Evolutionary conservation across 2,113 vertebrate species (phyloP), one percentile per base, ranked within the genome.

Genomic region (Pterophyllum scalare): DNA sequence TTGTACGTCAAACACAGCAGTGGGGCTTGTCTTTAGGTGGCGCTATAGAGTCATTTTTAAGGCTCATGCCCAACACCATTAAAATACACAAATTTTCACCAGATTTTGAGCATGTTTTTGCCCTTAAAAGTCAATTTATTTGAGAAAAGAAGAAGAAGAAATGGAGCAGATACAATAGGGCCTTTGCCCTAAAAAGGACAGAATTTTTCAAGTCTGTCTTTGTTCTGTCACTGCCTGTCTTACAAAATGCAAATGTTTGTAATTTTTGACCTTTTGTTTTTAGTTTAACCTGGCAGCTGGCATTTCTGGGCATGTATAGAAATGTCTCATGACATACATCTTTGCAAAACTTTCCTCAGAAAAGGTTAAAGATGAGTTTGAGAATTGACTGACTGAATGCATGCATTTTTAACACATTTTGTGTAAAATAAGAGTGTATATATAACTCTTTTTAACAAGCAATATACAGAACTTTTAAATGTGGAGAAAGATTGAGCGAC

Each of bases 191-290:
- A 38, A 9, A 38, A 38, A 49, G 43, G 22, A 70, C 11, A 28
- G 17, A 19, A 4, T 49, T n/a, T 14, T 52, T 52, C 26, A 52
- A 20, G 0, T 72, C 46, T 49, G 22, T 49, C 65, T 72, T 43
- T 52, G 10, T 54, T 72, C 17, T 72, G 46, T 72, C 65, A 72
- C 26, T 31, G 17, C 10, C 11, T 52, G 67, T 54, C 43, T 72
- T 31, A 52, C 65, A 72, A n/a, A 52, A 72, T 81, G 49, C 77
- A 76, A 60, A 79, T 40, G 43, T 79, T 56, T 88, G 15, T 72
- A 9, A 28, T 78, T 80, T 80, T 58, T 88, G 83, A 62, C 86
- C 81, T 89, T 90, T 91, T 81, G 70, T 24, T 40, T 77, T 74
- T 35, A 9, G 4, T 61, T 54, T 52, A 7, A 67, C 52, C 79